A percentile compares a stretch with the other conserved stretches of the same genome.
Evolutionary conservation across 1,140 invertebrate genomes (phyloP).

Genomic region (Calephelis virginiensis): DNA sequence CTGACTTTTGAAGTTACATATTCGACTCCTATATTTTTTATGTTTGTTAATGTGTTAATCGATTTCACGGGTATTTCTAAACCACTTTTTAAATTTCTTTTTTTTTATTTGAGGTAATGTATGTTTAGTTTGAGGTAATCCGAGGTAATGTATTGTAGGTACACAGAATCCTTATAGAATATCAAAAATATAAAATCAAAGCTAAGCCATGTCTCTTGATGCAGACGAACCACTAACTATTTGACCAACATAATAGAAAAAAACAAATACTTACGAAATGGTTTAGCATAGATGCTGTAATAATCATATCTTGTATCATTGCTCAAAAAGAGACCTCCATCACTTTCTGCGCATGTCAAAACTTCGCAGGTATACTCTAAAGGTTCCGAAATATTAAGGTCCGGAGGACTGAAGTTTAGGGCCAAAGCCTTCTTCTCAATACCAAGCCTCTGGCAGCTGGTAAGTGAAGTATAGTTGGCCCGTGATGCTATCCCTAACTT

Average conservation of each 20-base stretch:
- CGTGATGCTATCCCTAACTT: constrained; percentile 50
- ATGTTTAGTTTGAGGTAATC: too few relatives aligned
- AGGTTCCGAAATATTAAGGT: constrained; percentile 32
- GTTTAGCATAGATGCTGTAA: constrained; percentile 79
- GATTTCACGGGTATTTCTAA: too few relatives aligned
- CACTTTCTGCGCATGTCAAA: constrained; percentile 80
- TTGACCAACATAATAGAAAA: too few relatives aligned
- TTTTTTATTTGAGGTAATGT: too few relatives aligned
- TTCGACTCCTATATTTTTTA: too few relatives aligned
- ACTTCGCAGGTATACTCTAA: constrained; percentile 74
- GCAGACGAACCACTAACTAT: too few relatives aligned
- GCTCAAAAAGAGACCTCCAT: constrained; percentile 72
- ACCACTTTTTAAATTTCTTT: too few relatives aligned
- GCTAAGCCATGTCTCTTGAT: too few relatives aligned
- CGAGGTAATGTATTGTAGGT: too few relatives aligned
- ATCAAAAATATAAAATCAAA: not conserved
- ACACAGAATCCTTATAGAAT: too few relatives aligned
- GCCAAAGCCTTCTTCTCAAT: constrained; percentile 80
- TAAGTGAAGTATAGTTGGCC: constrained; percentile 55
- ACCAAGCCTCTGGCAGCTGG: constrained; percentile 79
- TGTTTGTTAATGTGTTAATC: too few relatives aligned
- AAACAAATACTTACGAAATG: constrained; percentile 66
- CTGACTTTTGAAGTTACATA: too few relatives aligned
- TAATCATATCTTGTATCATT: constrained; percentile 80
- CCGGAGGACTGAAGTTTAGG: constrained; percentile 79